Conservation (phyloP, 2,797 vertebrate species). For the Malacoctenus gilli region DNA sequence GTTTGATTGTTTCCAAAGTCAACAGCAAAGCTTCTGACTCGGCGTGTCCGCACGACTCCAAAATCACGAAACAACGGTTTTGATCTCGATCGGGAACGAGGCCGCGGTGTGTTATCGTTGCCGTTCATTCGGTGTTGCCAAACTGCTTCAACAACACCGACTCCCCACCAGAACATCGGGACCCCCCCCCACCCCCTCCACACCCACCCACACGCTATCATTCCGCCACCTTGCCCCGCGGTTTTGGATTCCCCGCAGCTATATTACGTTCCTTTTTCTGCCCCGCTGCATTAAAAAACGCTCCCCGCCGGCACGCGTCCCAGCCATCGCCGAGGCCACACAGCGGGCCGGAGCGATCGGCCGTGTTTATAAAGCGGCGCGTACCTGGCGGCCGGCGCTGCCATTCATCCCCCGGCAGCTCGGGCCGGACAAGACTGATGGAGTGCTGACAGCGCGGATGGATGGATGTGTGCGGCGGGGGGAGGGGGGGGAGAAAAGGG, state of each 20-base stretch:
- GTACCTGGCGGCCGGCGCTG: conserved; percentile 56
- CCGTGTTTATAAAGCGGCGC: conserved; percentile 59
- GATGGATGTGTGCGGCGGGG: conserved; percentile 53
- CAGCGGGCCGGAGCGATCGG: conserved; percentile 36
- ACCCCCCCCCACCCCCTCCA: no score
- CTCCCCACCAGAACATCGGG: no score
- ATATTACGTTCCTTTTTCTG: conserved; percentile 13
- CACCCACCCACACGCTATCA: no score
- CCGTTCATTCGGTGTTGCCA: no score
- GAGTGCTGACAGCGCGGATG: conserved; percentile 67
- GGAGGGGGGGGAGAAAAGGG: conserved; percentile 64
- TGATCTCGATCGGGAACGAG: no score
- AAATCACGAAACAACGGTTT: no score
- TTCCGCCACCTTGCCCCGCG: no score
- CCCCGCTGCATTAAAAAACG: not conserved
- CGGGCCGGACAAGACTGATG: conserved; percentile 63
- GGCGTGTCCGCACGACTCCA: no score
- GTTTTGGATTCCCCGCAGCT: not conserved
- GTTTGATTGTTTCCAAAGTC: no score
- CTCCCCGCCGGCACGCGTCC: conserved; percentile 16
- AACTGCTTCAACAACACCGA: no score
- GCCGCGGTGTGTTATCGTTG: no score
- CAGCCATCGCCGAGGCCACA: conserved; percentile 43
- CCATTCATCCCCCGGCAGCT: conserved; percentile 59
- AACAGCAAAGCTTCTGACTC: no score